These are phyloP conservation scores for Monodelphis domestica DNA, from an alignment of 2,797 vertebrate genomes.

Conservation along the genomic window DNA sequence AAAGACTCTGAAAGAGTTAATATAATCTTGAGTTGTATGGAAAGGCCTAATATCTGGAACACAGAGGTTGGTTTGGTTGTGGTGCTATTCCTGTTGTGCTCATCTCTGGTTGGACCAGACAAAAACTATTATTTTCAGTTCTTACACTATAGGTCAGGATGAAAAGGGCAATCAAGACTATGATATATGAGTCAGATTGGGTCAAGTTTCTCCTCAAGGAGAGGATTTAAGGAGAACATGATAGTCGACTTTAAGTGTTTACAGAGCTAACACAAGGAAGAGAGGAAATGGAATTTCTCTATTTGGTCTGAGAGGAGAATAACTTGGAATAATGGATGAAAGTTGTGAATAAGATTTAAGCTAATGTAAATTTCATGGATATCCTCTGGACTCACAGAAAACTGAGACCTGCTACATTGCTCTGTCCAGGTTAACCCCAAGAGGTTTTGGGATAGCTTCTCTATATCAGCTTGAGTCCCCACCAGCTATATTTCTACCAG, in stretches of 20 bases:
- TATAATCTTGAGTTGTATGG: background rate
- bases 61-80: background rate
- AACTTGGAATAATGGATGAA: background rate
- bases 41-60: background rate
- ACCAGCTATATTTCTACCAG: background rate
- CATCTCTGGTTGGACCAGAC: background rate
- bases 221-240: background rate
- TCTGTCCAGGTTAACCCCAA: background rate
- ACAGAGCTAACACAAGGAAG: background rate
- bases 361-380: background rate
- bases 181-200: background rate
- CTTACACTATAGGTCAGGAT: background rate
- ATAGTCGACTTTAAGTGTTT: background rate
- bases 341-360: background rate
- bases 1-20: background rate
- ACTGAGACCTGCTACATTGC: background rate
- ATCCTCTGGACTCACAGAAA: background rate
- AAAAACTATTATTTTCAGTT: background rate
- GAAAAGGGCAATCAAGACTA: background rate
- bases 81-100: background rate
- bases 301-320: background rate
- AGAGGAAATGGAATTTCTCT: background rate
- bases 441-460: background rate
- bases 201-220: background rate
- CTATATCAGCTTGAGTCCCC: background rate